A percentile compares a stretch with the other conserved stretches of the same genome.
These are phyloP conservation scores for human DNA, from an alignment of 2,113 vertebrate species.

Conservation along the genomic window DNA sequence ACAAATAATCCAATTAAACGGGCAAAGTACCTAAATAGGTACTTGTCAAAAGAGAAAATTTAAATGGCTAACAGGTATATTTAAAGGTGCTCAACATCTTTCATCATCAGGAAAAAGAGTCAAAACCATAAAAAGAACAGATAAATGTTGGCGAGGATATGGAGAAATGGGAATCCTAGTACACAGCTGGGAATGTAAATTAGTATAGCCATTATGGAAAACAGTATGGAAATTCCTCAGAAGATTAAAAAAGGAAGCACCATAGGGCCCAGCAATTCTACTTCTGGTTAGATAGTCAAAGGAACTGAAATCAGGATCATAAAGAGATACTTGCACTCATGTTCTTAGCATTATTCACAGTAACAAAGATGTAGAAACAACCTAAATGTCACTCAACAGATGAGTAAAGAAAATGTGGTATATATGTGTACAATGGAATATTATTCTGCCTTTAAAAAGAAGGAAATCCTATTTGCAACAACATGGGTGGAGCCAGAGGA, in stretches of 20 bases:
- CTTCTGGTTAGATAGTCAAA: background rate
- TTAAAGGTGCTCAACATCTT: background rate
- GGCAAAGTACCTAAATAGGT: background rate
- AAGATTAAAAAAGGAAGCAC: background rate
- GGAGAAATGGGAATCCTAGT: background rate
- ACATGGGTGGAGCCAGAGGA: background rate
- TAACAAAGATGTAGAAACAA: background rate
- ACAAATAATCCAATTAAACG: background rate
- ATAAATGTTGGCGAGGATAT: background rate
- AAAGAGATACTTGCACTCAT: background rate
- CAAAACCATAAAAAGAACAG: background rate
- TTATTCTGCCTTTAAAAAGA: background rate
- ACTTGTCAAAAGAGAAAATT: background rate
- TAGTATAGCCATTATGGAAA: background rate
- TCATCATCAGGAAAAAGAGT: background rate
- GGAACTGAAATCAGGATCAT: background rate
- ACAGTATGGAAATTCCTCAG: background rate
- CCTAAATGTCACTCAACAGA: background rate
- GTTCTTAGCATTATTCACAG: background rate
- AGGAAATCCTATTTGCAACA: background rate
- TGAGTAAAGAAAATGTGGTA: background rate
- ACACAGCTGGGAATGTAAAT: background rate
- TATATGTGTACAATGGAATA: background rate
- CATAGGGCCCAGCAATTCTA: background rate
- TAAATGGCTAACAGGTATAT: background rate